Percentiles rank a stretch among this genome's conserved stretches.
These are phyloP conservation scores for Julus scandinavius DNA, from an alignment of 2,888 invertebrate species.

Conservation along the genomic window DNA sequence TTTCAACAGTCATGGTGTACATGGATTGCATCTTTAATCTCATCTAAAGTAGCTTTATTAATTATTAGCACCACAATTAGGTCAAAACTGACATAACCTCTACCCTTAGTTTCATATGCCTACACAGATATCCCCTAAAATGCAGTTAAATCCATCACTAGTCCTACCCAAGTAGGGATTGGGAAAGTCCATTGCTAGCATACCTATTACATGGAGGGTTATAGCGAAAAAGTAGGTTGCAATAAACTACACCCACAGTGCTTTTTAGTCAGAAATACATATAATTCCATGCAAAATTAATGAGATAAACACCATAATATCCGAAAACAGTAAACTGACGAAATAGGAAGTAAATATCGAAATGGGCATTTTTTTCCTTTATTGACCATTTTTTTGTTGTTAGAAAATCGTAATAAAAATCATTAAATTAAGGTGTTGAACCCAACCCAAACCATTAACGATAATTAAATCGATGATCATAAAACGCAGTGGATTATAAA, in stretches of 20 bases:
- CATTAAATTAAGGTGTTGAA: background rate
- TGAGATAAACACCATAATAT: background rate
- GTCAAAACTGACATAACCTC: background rate
- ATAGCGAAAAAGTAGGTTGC: background rate
- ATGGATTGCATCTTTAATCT: too few relatives aligned
- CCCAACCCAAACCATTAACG: background rate
- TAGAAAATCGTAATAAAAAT: background rate
- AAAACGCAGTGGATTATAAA: background rate
- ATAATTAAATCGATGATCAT: background rate
- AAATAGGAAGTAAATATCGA: background rate
- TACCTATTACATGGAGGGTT: conserved; percentile 28
- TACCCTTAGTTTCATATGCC: background rate
- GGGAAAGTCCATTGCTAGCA: conserved; percentile 2
- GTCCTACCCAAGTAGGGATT: background rate
- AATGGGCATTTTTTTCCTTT: background rate
- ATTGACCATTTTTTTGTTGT: background rate
- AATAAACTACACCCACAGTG: background rate
- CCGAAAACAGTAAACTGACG: background rate
- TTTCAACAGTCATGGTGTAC: too few relatives aligned
- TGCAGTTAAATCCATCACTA: background rate
- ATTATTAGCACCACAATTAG: too few relatives aligned
- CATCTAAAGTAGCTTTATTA: too few relatives aligned
- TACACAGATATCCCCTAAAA: background rate
- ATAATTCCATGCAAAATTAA: background rate
- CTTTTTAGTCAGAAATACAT: background rate